Conservation (phyloP, 2,113 vertebrate species). For the Halichoeres trimaculatus region DNA sequence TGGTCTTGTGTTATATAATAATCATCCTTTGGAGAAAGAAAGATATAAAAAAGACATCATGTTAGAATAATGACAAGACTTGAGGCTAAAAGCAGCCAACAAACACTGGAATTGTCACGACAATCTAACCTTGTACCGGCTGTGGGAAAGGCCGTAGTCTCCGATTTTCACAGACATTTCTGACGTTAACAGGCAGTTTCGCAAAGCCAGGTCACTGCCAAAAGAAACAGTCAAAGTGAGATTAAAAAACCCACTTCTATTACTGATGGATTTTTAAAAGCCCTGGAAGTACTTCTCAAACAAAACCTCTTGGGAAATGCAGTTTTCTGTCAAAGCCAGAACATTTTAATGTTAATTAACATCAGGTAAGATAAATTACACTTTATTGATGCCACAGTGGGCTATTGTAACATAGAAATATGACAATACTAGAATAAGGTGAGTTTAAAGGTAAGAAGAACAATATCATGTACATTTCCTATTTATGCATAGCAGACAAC, state of each 20-base stretch:
- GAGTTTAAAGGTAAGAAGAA: too few relatives aligned
- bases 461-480: too few relatives aligned
- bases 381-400: too few relatives aligned
- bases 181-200: constrained; percentile 93
- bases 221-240: not conserved
- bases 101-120: not conserved
- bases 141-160: constrained; percentile 94
- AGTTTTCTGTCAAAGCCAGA: too few relatives aligned
- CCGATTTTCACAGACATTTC: constrained; percentile 96
- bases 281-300: not conserved
- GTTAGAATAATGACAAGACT: not conserved
- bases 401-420: too few relatives aligned
- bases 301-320: not conserved
- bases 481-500: too few relatives aligned
- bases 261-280: too few relatives aligned
- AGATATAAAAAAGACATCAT: not conserved
- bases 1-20: constrained; percentile 97
- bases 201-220: constrained; percentile 92
- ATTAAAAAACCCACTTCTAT: too few relatives aligned
- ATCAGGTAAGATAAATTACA: too few relatives aligned
- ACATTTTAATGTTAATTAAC: too few relatives aligned
- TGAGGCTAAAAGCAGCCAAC: not conserved
- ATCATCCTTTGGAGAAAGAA: constrained; percentile 87
- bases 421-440: too few relatives aligned
- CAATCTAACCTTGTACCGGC: constrained; percentile 92